These are phyloP conservation scores for Pseudococcus viburni DNA, from an alignment of 2,888 invertebrate genomes.

Conservation along the genomic window DNA sequence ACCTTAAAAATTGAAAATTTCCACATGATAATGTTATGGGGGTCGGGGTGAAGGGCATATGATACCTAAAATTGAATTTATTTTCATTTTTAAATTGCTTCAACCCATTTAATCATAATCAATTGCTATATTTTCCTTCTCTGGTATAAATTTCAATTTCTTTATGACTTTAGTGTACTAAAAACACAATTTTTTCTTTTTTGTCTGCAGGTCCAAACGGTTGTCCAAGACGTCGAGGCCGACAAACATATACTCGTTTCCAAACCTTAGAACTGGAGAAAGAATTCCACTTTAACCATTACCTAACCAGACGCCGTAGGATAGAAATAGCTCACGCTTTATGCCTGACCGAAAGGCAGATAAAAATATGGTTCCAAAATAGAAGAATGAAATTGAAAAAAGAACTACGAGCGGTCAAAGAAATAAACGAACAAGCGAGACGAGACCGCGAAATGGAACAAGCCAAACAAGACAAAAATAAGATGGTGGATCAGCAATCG, in stretches of 20 bases:
- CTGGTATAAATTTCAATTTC: too few species aligned
- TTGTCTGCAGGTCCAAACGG: constrained; percentile 92
- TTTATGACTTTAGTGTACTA: neutral
- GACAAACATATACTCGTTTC: constrained; percentile 98
- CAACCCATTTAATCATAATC: too few species aligned
- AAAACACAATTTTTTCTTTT: neutral
- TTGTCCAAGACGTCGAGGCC: constrained; percentile 92
- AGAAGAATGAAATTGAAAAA: constrained; percentile 70
- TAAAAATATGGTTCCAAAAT: constrained; percentile 98
- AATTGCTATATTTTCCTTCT: too few species aligned
- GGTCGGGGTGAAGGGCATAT: too few species aligned
- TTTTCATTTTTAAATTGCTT: too few species aligned
- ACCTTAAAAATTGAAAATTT: too few species aligned
- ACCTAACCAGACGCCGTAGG: constrained; percentile 94
- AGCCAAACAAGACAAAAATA: constrained; percentile 85
- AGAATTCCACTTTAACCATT: constrained; percentile 98
- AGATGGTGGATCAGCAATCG: constrained; percentile 73
- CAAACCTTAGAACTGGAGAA: constrained; percentile 98
- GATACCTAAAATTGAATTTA: too few species aligned
- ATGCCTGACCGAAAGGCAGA: constrained; percentile 95
- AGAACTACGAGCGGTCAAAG: constrained; percentile 77
- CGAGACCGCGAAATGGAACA: constrained; percentile 92
- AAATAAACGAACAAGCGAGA: constrained; percentile 94
- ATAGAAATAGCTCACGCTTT: constrained; percentile 98
- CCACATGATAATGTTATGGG: too few species aligned